These are phyloP conservation scores for Caenorhabditis sp. DNA, from an alignment of 2,888 invertebrate species.

Conservation along the genomic window DNA sequence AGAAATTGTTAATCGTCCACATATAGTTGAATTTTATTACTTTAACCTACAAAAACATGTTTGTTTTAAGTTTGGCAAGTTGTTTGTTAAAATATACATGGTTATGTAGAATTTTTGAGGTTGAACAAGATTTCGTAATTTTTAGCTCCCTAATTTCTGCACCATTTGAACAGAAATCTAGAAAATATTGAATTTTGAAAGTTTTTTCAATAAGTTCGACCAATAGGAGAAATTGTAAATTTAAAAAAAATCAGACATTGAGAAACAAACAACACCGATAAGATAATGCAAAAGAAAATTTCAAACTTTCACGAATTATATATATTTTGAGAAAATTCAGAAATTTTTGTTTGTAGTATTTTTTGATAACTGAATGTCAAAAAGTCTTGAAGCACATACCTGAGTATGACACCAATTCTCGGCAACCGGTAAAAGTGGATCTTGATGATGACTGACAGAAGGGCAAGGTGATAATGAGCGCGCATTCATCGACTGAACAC, in stretches of 20 bases:
- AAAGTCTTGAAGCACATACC: slow-evolving; percentile 46
- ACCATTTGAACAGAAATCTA: too few relatives aligned
- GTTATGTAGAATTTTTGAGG: background rate
- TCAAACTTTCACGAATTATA: too few relatives aligned
- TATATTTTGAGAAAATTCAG: too few relatives aligned
- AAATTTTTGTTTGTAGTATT: too few relatives aligned
- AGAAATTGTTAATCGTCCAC: slow-evolving; percentile 99
- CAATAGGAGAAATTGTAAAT: too few relatives aligned
- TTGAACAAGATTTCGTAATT: too few relatives aligned
- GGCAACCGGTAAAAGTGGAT: slow-evolving; percentile 81
- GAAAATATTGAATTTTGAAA: too few relatives aligned
- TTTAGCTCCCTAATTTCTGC: too few relatives aligned
- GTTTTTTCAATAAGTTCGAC: too few relatives aligned
- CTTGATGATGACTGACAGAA: slow-evolving; percentile 28
- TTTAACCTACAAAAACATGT: slow-evolving; percentile 82
- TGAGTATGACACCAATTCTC: slow-evolving; percentile 99
- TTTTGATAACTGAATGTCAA: too few relatives aligned
- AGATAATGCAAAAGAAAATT: too few relatives aligned
- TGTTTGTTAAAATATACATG: background rate
- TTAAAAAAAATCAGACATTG: slow-evolving; percentile 2
- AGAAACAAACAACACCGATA: background rate
- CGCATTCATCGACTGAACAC: slow-evolving; percentile 5
- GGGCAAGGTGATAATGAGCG: slow-evolving; percentile 42
- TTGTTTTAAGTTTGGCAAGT: background rate
- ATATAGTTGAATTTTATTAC: slow-evolving; percentile 99